Conservation (phyloP, 1,140 invertebrate species). For the Listronotus oregonensis region DNA sequence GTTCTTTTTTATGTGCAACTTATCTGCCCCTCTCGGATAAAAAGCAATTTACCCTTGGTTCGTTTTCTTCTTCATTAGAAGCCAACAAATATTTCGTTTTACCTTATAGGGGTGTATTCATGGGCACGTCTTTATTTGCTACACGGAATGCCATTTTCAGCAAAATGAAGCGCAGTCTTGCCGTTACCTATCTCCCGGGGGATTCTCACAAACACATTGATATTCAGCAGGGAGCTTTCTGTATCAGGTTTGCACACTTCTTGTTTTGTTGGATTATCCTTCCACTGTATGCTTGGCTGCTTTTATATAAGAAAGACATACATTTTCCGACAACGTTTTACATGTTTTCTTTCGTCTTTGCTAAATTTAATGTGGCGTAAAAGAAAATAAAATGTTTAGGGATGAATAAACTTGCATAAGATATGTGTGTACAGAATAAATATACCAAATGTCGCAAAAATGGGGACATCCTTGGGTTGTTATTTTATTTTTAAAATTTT, state of each 20-base stretch:
- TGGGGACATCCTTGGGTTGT: not conserved
- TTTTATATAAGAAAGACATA: slow-evolving; percentile 22
- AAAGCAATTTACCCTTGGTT: too few species aligned
- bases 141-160: slow-evolving; percentile 21
- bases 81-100: slow-evolving; percentile 24
- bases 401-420: too few species aligned
- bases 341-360: slow-evolving; percentile 3
- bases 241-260: slow-evolving; percentile 35
- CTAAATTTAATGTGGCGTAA: slow-evolving; percentile 8
- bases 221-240: slow-evolving; percentile 34
- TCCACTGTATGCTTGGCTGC: slow-evolving; percentile 28
- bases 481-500: too few species aligned
- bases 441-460: not conserved
- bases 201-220: slow-evolving; percentile 25
- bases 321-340: slow-evolving; percentile 18
- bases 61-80: slow-evolving; percentile 5
- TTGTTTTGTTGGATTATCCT: slow-evolving; percentile 36
- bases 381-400: slow-evolving; percentile 9
- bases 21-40: too few species aligned
- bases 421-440: not conserved
- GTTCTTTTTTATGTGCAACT: too few species aligned
- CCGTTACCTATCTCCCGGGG: slow-evolving; percentile 17
- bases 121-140: slow-evolving; percentile 28
- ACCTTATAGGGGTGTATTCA: slow-evolving; percentile 8
- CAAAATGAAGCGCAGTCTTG: slow-evolving; percentile 24